Base-by-base conservation (phyloP, 2,888 invertebrate genomes). In the Ophion ellenae region DNA sequence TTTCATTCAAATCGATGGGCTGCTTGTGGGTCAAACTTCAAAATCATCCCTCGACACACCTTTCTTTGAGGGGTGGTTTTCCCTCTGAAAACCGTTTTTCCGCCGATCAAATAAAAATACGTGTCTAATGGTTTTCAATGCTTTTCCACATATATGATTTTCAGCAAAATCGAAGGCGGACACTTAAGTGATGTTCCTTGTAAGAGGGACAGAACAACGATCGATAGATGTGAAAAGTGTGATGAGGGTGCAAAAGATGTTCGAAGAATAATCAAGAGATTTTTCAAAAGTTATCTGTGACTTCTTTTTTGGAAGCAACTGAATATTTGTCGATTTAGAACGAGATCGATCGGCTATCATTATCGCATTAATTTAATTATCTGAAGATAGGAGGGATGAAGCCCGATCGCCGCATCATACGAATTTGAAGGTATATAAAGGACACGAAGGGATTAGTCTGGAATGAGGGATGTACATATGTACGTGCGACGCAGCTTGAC, bases 401-500 rank as follows among this genome's bases (percentile, higher is more conserved):
- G 81, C 70, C 81, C 61, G 32, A 61, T 81, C 67, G 75, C 45
- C 47, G 63, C 69, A 20, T 69, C 47, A 17, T 61, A 63, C 53
- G 53, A 69, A 11, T 40, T 20, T 53, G 14, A 45, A 47, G 81
- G 67, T 61, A 32, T 61, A 63, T 63, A 53, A 53, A 17, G 17
- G 70, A 70, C 53, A 75, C 53, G 61, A 69, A 81, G 76, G 81
- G 81, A 81, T 81, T 81, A 75, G 81, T 75, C 81, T 63, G 66
- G 61, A 75, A 70, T 70, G 20, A 32, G 81, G 69, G 75, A 81
- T 66, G 53, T 69, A 78, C 77, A 53, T 40, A 40, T 17, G 70
- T 73, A 81, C 66, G 73, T 73, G 73, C 59, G 36, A 81, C 57
- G 57, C 74, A 81, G 74, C 53, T 76, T 76, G 75, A 76, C 81